A percentile compares a stretch with the other conserved stretches of the same genome.
These are phyloP conservation scores for Enteromius radiatus DNA, from an alignment of 2,797 vertebrate species.

Conservation along the genomic window DNA sequence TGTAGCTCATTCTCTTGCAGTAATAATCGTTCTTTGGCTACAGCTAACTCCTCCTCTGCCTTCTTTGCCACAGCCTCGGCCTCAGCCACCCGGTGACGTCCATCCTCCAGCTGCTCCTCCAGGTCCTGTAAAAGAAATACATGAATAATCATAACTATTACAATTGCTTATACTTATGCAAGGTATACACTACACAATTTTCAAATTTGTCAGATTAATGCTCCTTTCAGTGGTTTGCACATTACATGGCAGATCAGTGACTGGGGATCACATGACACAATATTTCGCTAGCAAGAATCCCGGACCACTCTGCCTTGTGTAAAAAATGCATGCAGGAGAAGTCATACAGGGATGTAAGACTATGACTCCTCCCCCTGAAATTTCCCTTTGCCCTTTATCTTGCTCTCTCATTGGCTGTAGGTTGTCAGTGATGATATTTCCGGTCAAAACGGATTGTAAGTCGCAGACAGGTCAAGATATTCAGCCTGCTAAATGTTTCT, in stretches of 20 bases:
- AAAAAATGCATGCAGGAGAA: background rate
- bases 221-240: background rate
- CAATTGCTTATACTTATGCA: background rate
- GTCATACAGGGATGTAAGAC: background rate
- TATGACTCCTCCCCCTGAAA: background rate
- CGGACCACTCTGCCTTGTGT: background rate
- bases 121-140: constrained; percentile 75
- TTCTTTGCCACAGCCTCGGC: constrained; percentile 80
- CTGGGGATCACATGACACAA: background rate
- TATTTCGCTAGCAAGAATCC: background rate
- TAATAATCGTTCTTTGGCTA: constrained; percentile 83
- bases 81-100: constrained; percentile 78
- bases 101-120: constrained; percentile 84
- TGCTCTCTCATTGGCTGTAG: background rate
- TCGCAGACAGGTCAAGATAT: background rate
- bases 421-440: background rate
- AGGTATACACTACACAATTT: background rate
- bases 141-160: background rate
- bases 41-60: constrained; percentile 83
- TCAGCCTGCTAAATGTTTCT: background rate
- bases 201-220: background rate
- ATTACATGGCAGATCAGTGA: background rate
- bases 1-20: constrained; percentile 83
- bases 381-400: background rate
- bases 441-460: background rate